phyloP scores from a whole-genome alignment of 2,888 invertebrate genomes.

The Agonopterix alstromeriana region DNA sequence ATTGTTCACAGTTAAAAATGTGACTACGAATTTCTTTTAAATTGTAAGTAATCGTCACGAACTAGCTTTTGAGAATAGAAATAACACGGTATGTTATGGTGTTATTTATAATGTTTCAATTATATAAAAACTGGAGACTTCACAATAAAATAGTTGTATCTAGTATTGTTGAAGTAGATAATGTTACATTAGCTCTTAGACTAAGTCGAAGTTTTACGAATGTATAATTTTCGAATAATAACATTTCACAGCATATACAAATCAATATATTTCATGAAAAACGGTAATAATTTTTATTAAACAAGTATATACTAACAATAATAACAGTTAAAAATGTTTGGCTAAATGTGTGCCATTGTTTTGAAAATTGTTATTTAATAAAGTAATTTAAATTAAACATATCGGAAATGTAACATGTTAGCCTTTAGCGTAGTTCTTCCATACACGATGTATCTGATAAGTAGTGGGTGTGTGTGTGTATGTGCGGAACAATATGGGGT shows the following conservation, averaged over 20 bases:
- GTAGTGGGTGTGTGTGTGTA: constrained; percentile 46
- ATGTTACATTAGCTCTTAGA: constrained; percentile 55
- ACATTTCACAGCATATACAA: background rate
- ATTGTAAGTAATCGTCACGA: constrained; percentile 35
- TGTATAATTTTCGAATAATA: too few species aligned
- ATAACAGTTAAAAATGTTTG: constrained; percentile 24
- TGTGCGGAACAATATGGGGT: constrained; percentile 29
- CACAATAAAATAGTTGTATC: constrained; percentile 36
- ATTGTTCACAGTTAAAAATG: constrained; percentile 58
- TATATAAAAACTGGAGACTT: constrained; percentile 50
- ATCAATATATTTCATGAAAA: background rate
- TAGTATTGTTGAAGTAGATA: constrained; percentile 60
- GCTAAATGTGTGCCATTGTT: constrained; percentile 66
- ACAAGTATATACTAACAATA: constrained; percentile 17
- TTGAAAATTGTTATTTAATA: constrained; percentile 58
- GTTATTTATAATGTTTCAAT: constrained; percentile 42
- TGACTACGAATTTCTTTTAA: constrained; percentile 60
- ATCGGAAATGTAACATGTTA: constrained; percentile 70
- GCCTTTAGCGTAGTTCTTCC: constrained; percentile 75
- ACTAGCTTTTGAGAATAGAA: constrained; percentile 30
- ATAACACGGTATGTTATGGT: constrained; percentile 22
- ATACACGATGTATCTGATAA: constrained; percentile 44
- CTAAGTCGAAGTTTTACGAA: constrained; percentile 15
- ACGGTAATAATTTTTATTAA: background rate
- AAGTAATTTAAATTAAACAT: constrained; percentile 64